A percentile compares a stretch with the other conserved stretches of the same genome.
Evolutionary conservation across 2,888 invertebrate species (phyloP).

Genomic region (Sinhomidia bicolor): DNA sequence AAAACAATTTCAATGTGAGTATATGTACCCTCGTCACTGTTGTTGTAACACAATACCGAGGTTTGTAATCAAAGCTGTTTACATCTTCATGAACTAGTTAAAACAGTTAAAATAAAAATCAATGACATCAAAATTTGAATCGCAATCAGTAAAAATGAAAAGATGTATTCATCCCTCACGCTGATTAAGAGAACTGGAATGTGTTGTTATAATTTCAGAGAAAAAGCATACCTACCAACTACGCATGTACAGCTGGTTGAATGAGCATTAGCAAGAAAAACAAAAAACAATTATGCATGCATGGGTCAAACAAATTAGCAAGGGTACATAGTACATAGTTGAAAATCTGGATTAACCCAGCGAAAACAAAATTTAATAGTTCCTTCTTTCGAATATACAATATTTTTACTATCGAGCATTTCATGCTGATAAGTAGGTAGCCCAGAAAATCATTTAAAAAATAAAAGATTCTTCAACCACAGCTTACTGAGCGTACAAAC

Average conservation of each 20-base stretch:
- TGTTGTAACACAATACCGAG: too few relatives aligned
- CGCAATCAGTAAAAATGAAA: background rate
- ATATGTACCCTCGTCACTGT: too few relatives aligned
- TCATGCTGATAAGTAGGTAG: conserved; percentile 13
- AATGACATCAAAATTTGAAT: conserved; percentile 3
- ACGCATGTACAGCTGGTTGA: background rate
- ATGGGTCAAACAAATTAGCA: conserved; percentile 42
- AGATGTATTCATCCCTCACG: background rate
- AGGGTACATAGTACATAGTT: background rate
- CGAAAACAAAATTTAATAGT: background rate
- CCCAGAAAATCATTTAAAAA: background rate
- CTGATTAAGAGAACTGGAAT: background rate
- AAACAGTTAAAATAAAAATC: too few relatives aligned
- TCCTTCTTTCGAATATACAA: background rate
- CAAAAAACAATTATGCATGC: background rate
- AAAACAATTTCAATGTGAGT: too few relatives aligned
- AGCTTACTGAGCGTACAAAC: background rate
- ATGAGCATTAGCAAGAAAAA: background rate
- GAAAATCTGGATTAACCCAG: conserved; percentile 44
- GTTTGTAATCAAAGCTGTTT: too few relatives aligned
- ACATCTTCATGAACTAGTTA: conserved; percentile 16
- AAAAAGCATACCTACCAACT: background rate
- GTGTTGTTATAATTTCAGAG: background rate
- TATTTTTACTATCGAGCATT: background rate
- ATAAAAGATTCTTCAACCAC: background rate